Evolutionary conservation across 2,888 invertebrate genomes (phyloP).

Genomic region (Altica lythri): DNA sequence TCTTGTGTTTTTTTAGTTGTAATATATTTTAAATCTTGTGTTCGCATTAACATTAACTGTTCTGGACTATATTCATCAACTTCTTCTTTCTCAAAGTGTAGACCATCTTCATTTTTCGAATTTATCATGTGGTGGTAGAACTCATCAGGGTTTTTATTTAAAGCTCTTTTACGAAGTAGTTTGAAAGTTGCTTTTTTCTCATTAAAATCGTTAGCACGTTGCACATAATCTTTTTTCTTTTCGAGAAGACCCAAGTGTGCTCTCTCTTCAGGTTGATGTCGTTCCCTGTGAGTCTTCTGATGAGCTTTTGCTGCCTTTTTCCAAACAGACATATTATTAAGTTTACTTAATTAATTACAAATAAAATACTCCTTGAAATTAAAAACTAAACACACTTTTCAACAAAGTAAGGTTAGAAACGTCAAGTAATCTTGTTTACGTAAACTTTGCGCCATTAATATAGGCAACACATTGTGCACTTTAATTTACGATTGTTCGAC

Average conservation of each 20-base stretch:
- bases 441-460: no score
- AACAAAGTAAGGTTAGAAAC: no score
- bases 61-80: conserved; percentile 78
- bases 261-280: conserved; percentile 81
- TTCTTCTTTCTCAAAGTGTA: conserved; percentile 71
- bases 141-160: conserved; percentile 97
- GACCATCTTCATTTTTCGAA: conserved; percentile 68
- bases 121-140: conserved; percentile 98
- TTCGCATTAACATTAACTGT: conserved; percentile 86
- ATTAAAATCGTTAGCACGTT: conserved; percentile 78
- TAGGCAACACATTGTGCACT: no score
- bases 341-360: no score
- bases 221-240: conserved; percentile 87
- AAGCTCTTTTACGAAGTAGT: conserved; percentile 79
- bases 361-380: no score
- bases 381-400: no score
- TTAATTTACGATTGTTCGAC: no score
- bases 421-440: no score
- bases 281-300: conserved; percentile 82
- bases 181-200: conserved; percentile 83
- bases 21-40: conserved; percentile 90
- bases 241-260: conserved; percentile 81
- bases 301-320: conserved; percentile 85
- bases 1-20: conserved; percentile 85
- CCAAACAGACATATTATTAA: conserved; percentile 86